phyloP scores from a whole-genome alignment of 2,797 vertebrate genomes.

The Amniataba percoides region DNA sequence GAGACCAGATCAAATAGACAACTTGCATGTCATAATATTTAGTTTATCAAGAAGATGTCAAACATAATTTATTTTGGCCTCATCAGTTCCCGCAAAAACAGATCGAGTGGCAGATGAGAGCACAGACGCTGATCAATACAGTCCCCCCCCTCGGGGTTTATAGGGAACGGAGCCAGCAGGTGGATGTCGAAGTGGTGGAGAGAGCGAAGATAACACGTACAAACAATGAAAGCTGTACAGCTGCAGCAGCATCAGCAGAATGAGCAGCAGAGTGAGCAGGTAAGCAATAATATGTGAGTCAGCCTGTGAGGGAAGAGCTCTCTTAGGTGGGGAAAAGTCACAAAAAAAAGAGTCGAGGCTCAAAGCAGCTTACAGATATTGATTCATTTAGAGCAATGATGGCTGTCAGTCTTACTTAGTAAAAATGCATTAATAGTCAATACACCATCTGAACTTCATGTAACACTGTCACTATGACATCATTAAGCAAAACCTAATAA shows the following conservation, averaged over 20 bases:
- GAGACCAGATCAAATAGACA: not conserved
- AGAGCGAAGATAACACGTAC: not conserved
- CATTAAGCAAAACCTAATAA: not conserved
- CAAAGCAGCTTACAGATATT: not conserved
- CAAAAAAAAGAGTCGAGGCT: not conserved
- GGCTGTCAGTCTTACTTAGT: not conserved
- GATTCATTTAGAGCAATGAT: not conserved
- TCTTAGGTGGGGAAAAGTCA: constrained; percentile 2
- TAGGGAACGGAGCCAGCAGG: not conserved
- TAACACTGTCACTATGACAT: too few species aligned
- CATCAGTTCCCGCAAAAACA: not conserved
- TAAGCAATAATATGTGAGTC: not conserved
- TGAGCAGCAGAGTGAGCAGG: constrained; percentile 12
- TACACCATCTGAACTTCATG: not conserved
- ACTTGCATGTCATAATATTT: not conserved
- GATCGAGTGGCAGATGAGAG: constrained; percentile 2
- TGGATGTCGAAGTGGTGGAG: not conserved
- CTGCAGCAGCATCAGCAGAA: constrained; percentile 3
- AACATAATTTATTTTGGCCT: not conserved
- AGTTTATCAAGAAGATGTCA: not conserved
- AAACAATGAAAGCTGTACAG: constrained; percentile 10
- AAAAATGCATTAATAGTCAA: not conserved
- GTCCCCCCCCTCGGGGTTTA: not conserved
- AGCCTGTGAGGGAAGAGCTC: not conserved
- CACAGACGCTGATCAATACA: not conserved